Evolutionary conservation across 2,888 invertebrate genomes (phyloP), one percentile per base, ranked within the genome.

Genomic region (Hemicrepidius hirtus): DNA sequence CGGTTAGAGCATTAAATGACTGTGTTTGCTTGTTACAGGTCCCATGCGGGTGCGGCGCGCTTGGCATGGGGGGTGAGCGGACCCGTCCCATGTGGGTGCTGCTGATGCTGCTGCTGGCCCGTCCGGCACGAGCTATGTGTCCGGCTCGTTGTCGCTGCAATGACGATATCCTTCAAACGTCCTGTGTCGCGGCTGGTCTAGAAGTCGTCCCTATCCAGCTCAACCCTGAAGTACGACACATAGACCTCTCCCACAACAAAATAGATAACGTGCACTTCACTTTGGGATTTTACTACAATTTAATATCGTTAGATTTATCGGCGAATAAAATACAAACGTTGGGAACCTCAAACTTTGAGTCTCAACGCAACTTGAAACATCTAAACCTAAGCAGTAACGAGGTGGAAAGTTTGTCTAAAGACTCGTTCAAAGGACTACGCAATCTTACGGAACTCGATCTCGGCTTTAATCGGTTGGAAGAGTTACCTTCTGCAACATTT

Each of bases 201-300:
- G 95, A 95, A 84, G 93, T 95, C 80, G 94, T 96, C 66, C 96
- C 96, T 73, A 95, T 96, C 80, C 95, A 95, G 84, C 89, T 96
- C 78, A 96, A 96, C 86, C 97, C 97, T 44, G 95, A 95, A 84
- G 91, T 95, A 60, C 92, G 91, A 64, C 92, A 93, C 86, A 93
- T 97, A 83, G 94, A 94, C 84, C 91, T 97, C 70, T 93, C 93
- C n/a, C 90, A 92, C 84, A 97, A 97, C 86, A 91, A 92, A 78
- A 95, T 97, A 83, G 90, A 91, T 82, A 92, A 91, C 82, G 90
- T 97, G 6, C 92, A 93, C 77, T 93, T 93, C 84, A 92, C 94
- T 18, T 91, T 96, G 82, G 90, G 90, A 60, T 94, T 96, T 87
- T 96, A 96, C 87, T 91, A 92, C 76, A 92, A 93, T 82, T 89